Evolutionary conservation across 1,140 invertebrate genomes (phyloP).

Genomic region (Formica selysi): DNA sequence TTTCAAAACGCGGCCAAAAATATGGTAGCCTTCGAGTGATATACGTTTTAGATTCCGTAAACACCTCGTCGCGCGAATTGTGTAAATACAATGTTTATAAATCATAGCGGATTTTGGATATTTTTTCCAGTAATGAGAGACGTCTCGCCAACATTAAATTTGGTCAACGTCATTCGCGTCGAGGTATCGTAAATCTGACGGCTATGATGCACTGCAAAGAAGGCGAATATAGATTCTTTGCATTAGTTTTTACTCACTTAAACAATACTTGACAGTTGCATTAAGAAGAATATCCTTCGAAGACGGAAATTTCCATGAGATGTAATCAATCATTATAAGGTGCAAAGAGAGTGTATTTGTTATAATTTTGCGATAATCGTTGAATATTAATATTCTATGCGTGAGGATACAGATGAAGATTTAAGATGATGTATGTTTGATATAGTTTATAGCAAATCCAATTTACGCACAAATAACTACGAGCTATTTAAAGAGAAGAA

Average conservation of each 20-base stretch:
- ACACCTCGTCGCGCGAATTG: background rate
- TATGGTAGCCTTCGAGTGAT: slow-evolving; percentile 23
- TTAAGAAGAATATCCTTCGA: background rate
- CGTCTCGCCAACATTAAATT: slow-evolving; percentile 7
- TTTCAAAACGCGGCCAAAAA: background rate
- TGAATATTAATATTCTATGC: background rate
- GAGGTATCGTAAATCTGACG: slow-evolving; percentile 25
- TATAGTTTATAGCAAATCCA: background rate
- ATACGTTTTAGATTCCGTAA: slow-evolving; percentile 42
- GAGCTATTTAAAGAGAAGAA: background rate
- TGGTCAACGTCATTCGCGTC: slow-evolving; percentile 35
- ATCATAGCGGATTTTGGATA: slow-evolving; percentile 52
- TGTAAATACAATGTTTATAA: slow-evolving; percentile 65
- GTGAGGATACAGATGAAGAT: background rate
- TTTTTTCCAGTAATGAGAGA: background rate
- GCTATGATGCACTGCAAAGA: background rate
- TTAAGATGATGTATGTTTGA: background rate
- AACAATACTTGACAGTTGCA: background rate
- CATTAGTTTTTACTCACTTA: background rate
- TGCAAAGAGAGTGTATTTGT: background rate
- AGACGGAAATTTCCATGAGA: background rate
- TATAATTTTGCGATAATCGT: background rate
- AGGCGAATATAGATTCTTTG: background rate
- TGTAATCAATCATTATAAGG: background rate
- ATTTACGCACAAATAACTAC: background rate